Evolutionary conservation across 2,113 vertebrate genomes (phyloP).

Genomic region (Proterorhinus semilunaris): DNA sequence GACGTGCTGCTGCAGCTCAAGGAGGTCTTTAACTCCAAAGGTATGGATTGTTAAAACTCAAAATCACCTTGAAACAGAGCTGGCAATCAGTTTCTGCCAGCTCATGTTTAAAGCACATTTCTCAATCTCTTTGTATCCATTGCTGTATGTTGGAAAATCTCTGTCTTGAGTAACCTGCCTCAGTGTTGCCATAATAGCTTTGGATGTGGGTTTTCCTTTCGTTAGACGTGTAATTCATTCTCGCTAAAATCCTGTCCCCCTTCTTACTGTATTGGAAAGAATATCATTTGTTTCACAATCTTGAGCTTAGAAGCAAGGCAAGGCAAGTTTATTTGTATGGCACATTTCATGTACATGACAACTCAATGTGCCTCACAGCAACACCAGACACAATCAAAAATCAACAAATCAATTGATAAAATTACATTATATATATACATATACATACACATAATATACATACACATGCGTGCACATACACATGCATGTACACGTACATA

Average conservation of each 20-base stretch:
- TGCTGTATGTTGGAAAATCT: conserved; percentile 12
- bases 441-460: too few relatives aligned
- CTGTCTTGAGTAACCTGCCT: neutral
- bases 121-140: neutral
- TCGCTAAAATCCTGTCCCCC: neutral
- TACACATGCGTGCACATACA: too few relatives aligned
- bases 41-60: conserved; percentile 58
- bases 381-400: too few relatives aligned
- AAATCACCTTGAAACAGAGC: neutral
- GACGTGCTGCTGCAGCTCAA: conserved; percentile 91
- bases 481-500: too few relatives aligned
- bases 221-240: neutral
- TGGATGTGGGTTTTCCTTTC: conserved; percentile 20
- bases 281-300: neutral
- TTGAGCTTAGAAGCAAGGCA: neutral
- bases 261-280: neutral
- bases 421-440: too few relatives aligned
- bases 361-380: too few relatives aligned
- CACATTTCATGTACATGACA: too few relatives aligned
- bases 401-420: too few relatives aligned
- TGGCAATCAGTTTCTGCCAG: neutral
- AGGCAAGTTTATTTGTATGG: too few relatives aligned
- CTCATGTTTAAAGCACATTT: neutral
- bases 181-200: conserved; percentile 36
- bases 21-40: conserved; percentile 88